Percentiles rank a stretch among this genome's conserved stretches.
These are phyloP conservation scores for Drosophila fulvimacula DNA, from an alignment of 2,888 invertebrate genomes.

Conservation along the genomic window DNA sequence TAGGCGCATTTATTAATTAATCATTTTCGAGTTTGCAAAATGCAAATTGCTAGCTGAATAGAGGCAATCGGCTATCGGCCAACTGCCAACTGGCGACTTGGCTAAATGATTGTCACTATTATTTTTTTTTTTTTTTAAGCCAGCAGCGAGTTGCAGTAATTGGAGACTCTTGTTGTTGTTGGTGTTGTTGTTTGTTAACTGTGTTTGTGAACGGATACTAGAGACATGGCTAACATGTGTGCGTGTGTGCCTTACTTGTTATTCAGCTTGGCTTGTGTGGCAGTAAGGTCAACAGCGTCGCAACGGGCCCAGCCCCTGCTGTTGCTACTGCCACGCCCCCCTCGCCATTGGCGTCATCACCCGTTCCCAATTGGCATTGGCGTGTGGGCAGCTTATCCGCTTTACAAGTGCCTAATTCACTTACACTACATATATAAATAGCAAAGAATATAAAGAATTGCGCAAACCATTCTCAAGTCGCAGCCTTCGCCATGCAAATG, in stretches of 20 bases:
- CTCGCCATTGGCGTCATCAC: conserved; percentile 33
- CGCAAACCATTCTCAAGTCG: conserved; percentile 1
- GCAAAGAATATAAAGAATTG: conserved; percentile 26
- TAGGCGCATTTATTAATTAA: conserved; percentile 73
- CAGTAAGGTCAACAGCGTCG: conserved; percentile 66
- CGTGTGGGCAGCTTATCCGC: conserved; percentile 72
- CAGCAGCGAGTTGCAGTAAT: conserved; percentile 65
- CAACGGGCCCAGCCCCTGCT: conserved; percentile 27
- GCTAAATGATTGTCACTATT: conserved; percentile 49
- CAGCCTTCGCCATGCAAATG: conserved; percentile 14
- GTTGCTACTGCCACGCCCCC: conserved; percentile 20
- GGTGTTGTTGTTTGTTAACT: conserved; percentile 18
- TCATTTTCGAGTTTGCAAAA: conserved; percentile 58
- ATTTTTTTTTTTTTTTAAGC: conserved; percentile 31
- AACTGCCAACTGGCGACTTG: conserved; percentile 48
- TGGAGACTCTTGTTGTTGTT: conserved; percentile 47
- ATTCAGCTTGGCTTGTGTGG: conserved; percentile 38
- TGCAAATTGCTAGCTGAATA: conserved; percentile 49
- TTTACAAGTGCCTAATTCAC: conserved; percentile 73
- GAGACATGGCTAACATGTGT: conserved; percentile 6
- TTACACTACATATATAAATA: conserved; percentile 44
- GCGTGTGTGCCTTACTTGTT: conserved; percentile 32
- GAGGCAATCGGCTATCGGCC: conserved; percentile 29
- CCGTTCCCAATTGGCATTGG: conserved; percentile 40
- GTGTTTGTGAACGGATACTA: conserved; percentile 39